Base-by-base conservation (phyloP, 2,797 vertebrate genomes). In the Rhinophrynus dorsalis region DNA sequence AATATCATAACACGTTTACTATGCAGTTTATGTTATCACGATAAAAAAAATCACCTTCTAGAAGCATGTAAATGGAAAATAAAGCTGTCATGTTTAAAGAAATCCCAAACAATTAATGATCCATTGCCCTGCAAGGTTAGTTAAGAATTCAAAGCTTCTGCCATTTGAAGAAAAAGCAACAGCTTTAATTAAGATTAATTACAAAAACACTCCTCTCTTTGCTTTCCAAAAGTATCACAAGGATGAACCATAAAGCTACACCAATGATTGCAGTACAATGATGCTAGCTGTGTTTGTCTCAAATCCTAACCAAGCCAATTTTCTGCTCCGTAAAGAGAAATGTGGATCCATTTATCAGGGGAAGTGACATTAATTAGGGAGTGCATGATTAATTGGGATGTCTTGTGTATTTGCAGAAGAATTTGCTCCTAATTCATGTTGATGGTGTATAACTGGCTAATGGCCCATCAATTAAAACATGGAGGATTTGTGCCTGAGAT, bases 291-390 rank as follows among this genome's bases (percentile, higher is more conserved):
- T 54, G 51, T 40, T 38, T 58, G 65, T 68, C 54, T 58, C 32
- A 37, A 15, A 27, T 5, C 29, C 65, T 59, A 58, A 48, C 65
- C 23, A 30, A 37, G 30, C 42, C 65, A 59, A 58, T 68, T 48
- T 68, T 68, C 55, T 58, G 42, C 65, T 57, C 52, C 38, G 65
- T 38, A 30, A 30, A 59, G 23, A 24, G 20, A 47, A 40, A 68
- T 68, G 54, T 21, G 54, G 20, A 68, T 48, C 55, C 32, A 68
- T 58, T 58, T 58, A 68, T 68, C 55, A 67, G 33, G 33, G 30
- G 48, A 68, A 68, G 42, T 58, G 54, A 68, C 65, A 48, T 68
- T 68, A 68, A 68, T 68, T 68, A 50, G 52, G 54, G 54, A 50
- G 40, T 18, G 24, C 20, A 17, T 58, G 65, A 58, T 68, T 58